These are phyloP conservation scores for Xiphorhynchus elegans DNA, from an alignment of 2,113 vertebrate genomes.

Conservation along the genomic window DNA sequence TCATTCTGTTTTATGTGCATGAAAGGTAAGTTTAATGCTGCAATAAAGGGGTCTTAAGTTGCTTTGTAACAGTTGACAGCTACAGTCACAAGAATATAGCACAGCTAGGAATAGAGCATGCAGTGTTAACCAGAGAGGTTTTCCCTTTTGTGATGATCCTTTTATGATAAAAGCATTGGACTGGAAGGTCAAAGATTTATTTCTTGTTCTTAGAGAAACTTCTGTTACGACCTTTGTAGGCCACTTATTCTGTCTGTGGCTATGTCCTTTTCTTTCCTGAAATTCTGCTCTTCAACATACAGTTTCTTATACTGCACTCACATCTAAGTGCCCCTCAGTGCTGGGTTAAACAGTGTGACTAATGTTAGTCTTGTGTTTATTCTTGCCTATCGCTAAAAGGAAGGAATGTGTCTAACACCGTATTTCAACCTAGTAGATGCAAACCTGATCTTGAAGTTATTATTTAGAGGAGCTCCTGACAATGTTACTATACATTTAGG, in stretches of 20 bases:
- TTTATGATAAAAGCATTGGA: not conserved
- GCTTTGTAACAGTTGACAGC: not conserved
- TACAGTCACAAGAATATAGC: not conserved
- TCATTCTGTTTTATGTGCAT: not conserved
- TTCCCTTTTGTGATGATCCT: not conserved
- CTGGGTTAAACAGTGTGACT: not conserved
- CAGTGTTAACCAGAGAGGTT: not conserved
- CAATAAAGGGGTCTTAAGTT: constrained; percentile 6
- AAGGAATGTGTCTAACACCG: not conserved
- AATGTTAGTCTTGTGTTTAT: not conserved
- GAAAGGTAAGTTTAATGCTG: not conserved
- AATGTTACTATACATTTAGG: not conserved
- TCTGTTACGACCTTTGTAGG: not conserved
- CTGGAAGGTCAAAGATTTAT: not conserved
- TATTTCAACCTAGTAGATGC: not conserved
- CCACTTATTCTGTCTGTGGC: not conserved
- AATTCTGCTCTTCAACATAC: not conserved
- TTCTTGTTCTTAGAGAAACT: not conserved
- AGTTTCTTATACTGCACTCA: not conserved
- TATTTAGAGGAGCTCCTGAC: not conserved
- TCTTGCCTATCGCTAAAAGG: not conserved
- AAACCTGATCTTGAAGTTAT: not conserved
- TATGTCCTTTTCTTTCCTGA: not conserved
- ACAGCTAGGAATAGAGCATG: not conserved
- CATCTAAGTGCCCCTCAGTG: not conserved